Conservation (phyloP, 2,797 vertebrate genomes). For the Sebastes steindachneri region DNA sequence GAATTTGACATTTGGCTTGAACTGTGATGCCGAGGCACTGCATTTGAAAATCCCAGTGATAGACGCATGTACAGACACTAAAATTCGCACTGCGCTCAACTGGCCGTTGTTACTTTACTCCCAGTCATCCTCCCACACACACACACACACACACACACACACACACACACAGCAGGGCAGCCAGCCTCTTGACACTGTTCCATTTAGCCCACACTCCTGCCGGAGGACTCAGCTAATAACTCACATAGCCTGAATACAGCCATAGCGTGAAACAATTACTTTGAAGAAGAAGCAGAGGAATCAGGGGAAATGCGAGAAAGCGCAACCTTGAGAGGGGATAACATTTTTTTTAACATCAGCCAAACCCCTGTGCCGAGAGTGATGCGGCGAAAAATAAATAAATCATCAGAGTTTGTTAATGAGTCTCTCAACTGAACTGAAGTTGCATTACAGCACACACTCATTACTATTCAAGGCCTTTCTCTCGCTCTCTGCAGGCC, state of each 20-base stretch:
- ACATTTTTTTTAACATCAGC: slow-evolving; percentile 33
- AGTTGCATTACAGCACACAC: slow-evolving; percentile 46
- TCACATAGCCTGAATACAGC: slow-evolving; percentile 59
- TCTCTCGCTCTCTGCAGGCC: slow-evolving; percentile 32
- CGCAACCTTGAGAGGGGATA: slow-evolving; percentile 69
- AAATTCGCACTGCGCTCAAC: slow-evolving; percentile 39
- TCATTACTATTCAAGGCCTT: slow-evolving; percentile 63
- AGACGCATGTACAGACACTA: slow-evolving; percentile 8
- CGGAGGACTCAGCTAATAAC: slow-evolving; percentile 74
- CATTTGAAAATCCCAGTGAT: not conserved
- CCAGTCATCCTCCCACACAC: slow-evolving; percentile 67
- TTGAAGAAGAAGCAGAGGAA: slow-evolving; percentile 70
- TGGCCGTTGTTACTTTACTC: slow-evolving; percentile 72
- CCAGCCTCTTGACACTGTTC: slow-evolving; percentile 76
- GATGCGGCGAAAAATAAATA: slow-evolving; percentile 25
- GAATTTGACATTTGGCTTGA: slow-evolving; percentile 27
- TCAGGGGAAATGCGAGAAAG: slow-evolving; percentile 65
- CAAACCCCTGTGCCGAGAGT: slow-evolving; percentile 37
- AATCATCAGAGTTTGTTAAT: slow-evolving; percentile 54
- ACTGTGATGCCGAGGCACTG: not conserved
- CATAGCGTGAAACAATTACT: slow-evolving; percentile 68
- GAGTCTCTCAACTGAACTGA: slow-evolving; percentile 52
- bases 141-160: slow-evolving; percentile 36
- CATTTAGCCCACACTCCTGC: slow-evolving; percentile 79
- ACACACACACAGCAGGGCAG: slow-evolving; percentile 53